Evolutionary conservation across 2,113 vertebrate genomes (phyloP).

Genomic region (Silurus asotus): DNA sequence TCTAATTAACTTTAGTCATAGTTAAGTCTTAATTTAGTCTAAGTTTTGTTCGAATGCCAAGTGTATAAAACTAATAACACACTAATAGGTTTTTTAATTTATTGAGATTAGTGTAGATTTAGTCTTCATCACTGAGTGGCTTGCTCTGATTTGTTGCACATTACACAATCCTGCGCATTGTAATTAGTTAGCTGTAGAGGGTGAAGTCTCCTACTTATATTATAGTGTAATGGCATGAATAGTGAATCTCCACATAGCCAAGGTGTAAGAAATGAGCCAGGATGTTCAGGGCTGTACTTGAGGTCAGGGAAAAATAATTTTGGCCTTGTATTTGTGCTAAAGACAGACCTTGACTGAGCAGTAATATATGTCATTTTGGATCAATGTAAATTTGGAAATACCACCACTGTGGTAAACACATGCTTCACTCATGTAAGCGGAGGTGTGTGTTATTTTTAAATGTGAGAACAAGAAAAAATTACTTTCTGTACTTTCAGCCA

Average conservation of each 20-base stretch:
- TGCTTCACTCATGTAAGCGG: background rate
- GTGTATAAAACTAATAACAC: too few species aligned
- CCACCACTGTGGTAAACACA: constrained; percentile 1
- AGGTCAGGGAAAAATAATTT: constrained; percentile 18
- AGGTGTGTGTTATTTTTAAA: background rate
- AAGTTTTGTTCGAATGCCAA: too few species aligned
- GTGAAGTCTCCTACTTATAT: background rate
- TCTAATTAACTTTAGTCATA: background rate
- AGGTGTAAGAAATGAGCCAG: background rate
- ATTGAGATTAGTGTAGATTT: too few species aligned
- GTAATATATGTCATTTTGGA: constrained; percentile 18
- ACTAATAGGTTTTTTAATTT: too few species aligned
- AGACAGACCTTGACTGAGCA: background rate
- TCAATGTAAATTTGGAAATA: constrained; percentile 23
- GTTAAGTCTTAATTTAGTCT: too few species aligned
- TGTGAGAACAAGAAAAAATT: background rate
- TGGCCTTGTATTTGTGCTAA: background rate
- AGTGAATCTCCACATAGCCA: background rate
- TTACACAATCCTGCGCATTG: background rate
- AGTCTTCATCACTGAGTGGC: background rate
- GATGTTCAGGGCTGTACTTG: background rate
- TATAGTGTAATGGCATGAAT: background rate
- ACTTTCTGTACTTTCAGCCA: background rate
- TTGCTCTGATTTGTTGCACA: background rate
- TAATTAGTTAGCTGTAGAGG: background rate